Evolutionary conservation across 1,140 invertebrate species (phyloP).

Genomic region (Drosophila orosa): DNA sequence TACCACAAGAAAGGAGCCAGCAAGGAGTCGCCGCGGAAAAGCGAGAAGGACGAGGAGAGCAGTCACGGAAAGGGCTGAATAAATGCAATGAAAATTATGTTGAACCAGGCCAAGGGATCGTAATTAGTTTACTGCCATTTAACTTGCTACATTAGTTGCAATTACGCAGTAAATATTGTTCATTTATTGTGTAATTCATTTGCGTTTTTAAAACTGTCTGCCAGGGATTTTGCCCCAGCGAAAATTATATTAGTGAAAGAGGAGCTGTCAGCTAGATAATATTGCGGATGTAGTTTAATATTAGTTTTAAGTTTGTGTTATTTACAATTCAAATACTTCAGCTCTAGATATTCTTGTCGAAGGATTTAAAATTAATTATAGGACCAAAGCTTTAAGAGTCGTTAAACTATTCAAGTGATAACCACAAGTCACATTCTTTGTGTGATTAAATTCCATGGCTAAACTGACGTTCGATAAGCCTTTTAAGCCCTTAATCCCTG

Average conservation of each 20-base stretch:
- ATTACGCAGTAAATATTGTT: conserved; percentile 62
- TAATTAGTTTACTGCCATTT: conserved; percentile 76
- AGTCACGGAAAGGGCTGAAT: conserved; percentile 6
- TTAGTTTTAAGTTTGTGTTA: background rate
- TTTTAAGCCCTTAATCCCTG: background rate
- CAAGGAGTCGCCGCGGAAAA: conserved; percentile 27
- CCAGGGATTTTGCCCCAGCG: background rate
- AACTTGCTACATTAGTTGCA: conserved; percentile 63
- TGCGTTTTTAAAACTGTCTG: conserved; percentile 28
- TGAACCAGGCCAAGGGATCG: conserved; percentile 46
- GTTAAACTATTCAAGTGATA: background rate
- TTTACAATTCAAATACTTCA: too few relatives aligned
- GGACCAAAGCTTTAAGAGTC: too few relatives aligned
- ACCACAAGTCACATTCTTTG: background rate
- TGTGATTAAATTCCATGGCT: background rate
- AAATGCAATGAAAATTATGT: conserved; percentile 53
- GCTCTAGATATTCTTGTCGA: too few relatives aligned
- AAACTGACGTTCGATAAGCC: background rate
- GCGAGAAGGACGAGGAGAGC: background rate
- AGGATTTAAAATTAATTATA: background rate
- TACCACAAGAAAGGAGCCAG: conserved; percentile 62
- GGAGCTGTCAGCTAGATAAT: background rate
- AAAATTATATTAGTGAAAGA: background rate
- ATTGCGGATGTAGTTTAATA: background rate
- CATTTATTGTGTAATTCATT: conserved; percentile 30